These are phyloP conservation scores for Ips typographus DNA, from an alignment of 1,140 invertebrate genomes.

Conservation along the genomic window DNA sequence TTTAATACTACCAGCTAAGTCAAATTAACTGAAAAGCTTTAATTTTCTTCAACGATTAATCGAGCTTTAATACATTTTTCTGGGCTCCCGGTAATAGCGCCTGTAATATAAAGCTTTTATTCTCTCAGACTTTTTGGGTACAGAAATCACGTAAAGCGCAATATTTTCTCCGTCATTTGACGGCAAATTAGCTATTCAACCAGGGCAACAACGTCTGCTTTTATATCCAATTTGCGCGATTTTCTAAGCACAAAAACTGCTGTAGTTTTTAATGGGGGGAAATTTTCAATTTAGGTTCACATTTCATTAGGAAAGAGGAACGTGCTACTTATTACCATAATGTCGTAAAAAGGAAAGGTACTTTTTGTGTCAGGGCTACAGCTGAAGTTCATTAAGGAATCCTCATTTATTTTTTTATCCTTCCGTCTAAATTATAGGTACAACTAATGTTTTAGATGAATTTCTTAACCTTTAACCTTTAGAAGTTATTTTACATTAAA, in stretches of 20 bases:
- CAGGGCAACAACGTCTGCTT: conserved; percentile 25
- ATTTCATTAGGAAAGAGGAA: conserved; percentile 23
- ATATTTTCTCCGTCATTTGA: conserved; percentile 20
- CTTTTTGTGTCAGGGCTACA: conserved; percentile 8
- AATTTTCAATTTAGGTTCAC: conserved; percentile 20
- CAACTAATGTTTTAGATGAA: no score
- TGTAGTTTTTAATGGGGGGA: conserved; percentile 24
- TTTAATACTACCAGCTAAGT: background rate
- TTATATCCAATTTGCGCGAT: conserved; percentile 28
- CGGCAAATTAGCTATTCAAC: conserved; percentile 26
- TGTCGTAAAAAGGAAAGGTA: conserved; percentile 17
- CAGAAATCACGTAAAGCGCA: conserved; percentile 22
- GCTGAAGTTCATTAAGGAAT: conserved; percentile 20
- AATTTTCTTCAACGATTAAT: no score
- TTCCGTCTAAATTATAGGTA: no score
- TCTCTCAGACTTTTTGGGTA: conserved; percentile 8
- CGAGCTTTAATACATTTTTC: no score
- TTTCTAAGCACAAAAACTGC: conserved; percentile 19
- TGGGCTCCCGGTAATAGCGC: background rate
- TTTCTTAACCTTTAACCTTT: no score
- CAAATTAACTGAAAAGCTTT: no score
- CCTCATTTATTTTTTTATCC: conserved; percentile 13
- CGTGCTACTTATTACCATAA: conserved; percentile 19
- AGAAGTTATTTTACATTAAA: no score
- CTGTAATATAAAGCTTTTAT: background rate